phyloP scores from a whole-genome alignment of 2,797 vertebrate species.

The Apodemus agrarius region DNA sequence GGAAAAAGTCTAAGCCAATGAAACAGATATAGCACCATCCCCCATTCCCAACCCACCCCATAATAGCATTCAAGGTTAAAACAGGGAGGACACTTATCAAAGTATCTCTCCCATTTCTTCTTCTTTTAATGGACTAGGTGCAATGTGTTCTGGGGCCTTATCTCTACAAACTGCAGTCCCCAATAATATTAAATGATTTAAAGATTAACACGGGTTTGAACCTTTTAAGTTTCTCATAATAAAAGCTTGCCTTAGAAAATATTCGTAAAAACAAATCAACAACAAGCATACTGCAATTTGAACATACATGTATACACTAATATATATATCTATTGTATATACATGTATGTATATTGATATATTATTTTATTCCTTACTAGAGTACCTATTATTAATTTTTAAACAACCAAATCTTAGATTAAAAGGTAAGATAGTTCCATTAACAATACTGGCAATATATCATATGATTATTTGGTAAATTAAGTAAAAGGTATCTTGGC shows the following conservation, averaged over 20 bases:
- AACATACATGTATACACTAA: neutral
- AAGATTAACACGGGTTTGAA: constrained; percentile 76
- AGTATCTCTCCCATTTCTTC: constrained; percentile 90
- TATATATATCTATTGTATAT: neutral
- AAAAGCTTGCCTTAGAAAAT: neutral
- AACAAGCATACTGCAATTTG: neutral
- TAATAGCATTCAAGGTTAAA: constrained; percentile 97
- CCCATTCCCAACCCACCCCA: constrained; percentile 79
- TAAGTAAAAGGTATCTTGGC: neutral
- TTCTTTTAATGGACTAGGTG: constrained; percentile 94
- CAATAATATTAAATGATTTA: constrained; percentile 84
- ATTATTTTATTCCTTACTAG: constrained; percentile 37
- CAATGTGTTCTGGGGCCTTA: constrained; percentile 87
- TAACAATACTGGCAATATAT: neutral
- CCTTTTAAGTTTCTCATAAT: constrained; percentile 36
- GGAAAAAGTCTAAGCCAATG: constrained; percentile 92
- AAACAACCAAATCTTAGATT: constrained; percentile 12
- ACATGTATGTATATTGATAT: neutral
- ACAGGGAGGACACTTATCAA: constrained; percentile 97
- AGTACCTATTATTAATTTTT: constrained; percentile 2
- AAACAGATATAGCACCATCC: constrained; percentile 90
- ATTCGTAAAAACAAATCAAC: constrained; percentile 29
- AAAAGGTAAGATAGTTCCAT: constrained; percentile 1
- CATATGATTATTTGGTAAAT: neutral
- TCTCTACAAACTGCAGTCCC: constrained; percentile 81